These are phyloP conservation scores for Lampropteryx suffumata DNA, from an alignment of 2,888 invertebrate species.

Conservation along the genomic window DNA sequence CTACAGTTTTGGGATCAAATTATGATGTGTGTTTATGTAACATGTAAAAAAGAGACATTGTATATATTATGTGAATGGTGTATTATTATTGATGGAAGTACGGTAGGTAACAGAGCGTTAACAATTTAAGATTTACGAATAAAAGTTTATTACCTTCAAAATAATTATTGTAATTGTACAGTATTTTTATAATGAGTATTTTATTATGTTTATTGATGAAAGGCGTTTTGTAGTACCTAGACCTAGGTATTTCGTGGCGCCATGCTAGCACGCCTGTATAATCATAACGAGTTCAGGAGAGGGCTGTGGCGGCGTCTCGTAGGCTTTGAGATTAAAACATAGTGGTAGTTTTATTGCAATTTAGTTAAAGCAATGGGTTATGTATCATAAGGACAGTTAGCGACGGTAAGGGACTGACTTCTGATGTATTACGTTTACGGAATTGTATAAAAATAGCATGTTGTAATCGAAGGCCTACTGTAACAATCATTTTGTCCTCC, in stretches of 20 bases:
- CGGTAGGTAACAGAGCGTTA: slow-evolving; percentile 65
- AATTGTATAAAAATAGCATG: slow-evolving; percentile 72
- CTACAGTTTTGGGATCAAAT: slow-evolving; percentile 82
- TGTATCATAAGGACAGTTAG: slow-evolving; percentile 74
- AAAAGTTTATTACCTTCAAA: slow-evolving; percentile 75
- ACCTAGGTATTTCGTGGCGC: slow-evolving; percentile 33
- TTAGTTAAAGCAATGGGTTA: slow-evolving; percentile 71
- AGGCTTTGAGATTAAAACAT: slow-evolving; percentile 73
- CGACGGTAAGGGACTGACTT: slow-evolving; percentile 75
- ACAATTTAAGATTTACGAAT: slow-evolving; percentile 66
- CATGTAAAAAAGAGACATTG: slow-evolving; percentile 76
- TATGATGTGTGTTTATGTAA: slow-evolving; percentile 80
- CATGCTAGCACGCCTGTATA: too few species aligned
- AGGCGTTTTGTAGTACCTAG: slow-evolving; percentile 41
- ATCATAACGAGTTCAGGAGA: slow-evolving; percentile 8
- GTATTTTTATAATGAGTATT: slow-evolving; percentile 82
- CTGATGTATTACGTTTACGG: slow-evolving; percentile 75
- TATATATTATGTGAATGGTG: slow-evolving; percentile 79
- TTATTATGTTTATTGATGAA: slow-evolving; percentile 59
- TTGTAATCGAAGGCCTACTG: slow-evolving; percentile 72
- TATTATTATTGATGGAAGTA: slow-evolving; percentile 67
- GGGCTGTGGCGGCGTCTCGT: slow-evolving; percentile 35
- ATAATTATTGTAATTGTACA: slow-evolving; percentile 80
- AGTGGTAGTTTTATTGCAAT: slow-evolving; percentile 72
- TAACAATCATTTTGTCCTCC: slow-evolving; percentile 65